Evolutionary conservation across 2,797 vertebrate genomes (phyloP), one percentile per base, ranked within the genome.

Genomic region (Philypnodon macrostomus): DNA sequence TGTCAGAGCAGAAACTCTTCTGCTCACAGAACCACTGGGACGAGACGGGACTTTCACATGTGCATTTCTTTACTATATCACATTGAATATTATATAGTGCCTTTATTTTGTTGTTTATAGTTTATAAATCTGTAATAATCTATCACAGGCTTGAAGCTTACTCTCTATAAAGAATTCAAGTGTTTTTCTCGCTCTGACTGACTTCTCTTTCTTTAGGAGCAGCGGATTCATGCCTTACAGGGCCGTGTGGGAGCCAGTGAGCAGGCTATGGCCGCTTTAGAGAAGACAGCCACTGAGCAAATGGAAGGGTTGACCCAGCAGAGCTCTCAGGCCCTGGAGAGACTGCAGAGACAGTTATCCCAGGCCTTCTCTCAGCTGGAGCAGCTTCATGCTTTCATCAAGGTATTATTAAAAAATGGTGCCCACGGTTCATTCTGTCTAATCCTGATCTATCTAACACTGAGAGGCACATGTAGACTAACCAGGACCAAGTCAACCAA

Each of bases 341-440:
- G 53, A 12, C 61, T 94, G 18, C 92, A 94, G 82, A 91, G 83
- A 64, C 88, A 91, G 56, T 60, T 95, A 34, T 48, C 81, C 16
- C 73, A 88, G 13, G 73, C 88, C 46, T 86, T 47, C 76, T 81
- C 86, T 18, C 93, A 91, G 80, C 79, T 90, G 61, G 88, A 94
- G 41, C 91, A 97, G 56, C 90, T 96, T 53, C 77, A 84, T 47
- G 47, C 75, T 29, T 95, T 97, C 80, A 88, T 92, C 50, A 92
- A 94, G 93, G 94, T 95, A 86, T 21, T 3, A 30, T 15, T 35
- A 14, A 15, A 23, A 34, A 47, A 47, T 19, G 13, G 19, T 30
- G 27, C 4, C 12, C 23, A 10, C 2, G 15, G 23, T 41, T 41
- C 39, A 41, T 2, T 4, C 35, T 11, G 15, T 24, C n/a, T 14